Evolutionary conservation across 2,113 vertebrate genomes (phyloP).

Genomic region (Cebus imitator): DNA sequence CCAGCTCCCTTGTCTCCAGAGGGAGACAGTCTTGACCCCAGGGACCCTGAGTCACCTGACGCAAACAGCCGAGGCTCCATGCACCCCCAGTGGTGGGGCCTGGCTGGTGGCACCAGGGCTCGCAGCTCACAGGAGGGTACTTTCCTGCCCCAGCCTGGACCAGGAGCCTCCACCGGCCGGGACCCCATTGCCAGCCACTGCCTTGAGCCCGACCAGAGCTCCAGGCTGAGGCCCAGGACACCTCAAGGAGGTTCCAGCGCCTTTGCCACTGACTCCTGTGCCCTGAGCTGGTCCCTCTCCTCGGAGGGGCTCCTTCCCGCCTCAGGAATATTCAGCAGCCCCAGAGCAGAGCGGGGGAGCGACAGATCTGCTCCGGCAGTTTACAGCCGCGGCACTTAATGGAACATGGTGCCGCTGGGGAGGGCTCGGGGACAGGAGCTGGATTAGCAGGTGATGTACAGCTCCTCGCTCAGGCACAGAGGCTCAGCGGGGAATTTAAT

Average conservation of each 20-base stretch:
- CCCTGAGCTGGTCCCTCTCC: neutral
- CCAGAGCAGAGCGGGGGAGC: neutral
- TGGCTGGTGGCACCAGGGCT: no score
- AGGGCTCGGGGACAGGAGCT: neutral
- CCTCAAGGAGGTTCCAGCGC: neutral
- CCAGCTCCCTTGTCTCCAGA: neutral
- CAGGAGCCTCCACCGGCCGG: neutral
- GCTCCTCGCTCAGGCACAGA: neutral
- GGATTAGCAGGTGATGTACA: neutral
- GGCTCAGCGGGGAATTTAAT: slow-evolving; percentile 19
- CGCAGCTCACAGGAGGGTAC: neutral
- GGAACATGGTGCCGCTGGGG: slow-evolving; percentile 1
- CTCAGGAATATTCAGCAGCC: neutral
- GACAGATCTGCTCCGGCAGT: neutral
- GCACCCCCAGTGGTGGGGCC: no score
- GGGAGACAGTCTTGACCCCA: rapidly evolving
- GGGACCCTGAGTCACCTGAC: neutral
- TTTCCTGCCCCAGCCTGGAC: neutral
- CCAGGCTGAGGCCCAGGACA: neutral
- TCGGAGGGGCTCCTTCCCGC: neutral
- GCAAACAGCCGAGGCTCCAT: neutral
- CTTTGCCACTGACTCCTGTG: neutral
- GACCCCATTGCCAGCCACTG: neutral
- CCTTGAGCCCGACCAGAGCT: neutral
- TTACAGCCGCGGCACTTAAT: neutral